Conservation (phyloP, 1,140 invertebrate species). For the Ruditapes philippinarum region DNA sequence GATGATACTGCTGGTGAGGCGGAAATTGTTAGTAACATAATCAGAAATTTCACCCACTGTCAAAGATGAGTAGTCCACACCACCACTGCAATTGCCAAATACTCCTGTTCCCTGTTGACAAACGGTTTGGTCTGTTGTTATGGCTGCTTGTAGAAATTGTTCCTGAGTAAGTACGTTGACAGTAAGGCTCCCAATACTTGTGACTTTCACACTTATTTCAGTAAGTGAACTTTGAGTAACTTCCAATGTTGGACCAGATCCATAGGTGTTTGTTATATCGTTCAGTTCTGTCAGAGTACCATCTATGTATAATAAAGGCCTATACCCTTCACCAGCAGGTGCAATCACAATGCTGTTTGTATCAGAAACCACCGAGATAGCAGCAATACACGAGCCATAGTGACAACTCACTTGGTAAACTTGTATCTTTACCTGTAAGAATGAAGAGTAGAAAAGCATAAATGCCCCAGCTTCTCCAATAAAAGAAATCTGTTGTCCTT, state of each 20-base stretch:
- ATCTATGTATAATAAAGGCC: constrained; percentile 60
- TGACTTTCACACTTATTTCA: constrained; percentile 45
- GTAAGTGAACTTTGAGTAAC: constrained; percentile 22
- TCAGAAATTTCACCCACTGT: constrained; percentile 22
- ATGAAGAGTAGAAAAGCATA: constrained; percentile 43
- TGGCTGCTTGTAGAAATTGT: constrained; percentile 45
- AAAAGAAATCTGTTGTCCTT: constrained; percentile 64
- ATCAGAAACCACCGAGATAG: constrained; percentile 40
- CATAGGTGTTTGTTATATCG: not conserved
- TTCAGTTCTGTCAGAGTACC: constrained; percentile 23
- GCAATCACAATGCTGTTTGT: constrained; percentile 49
- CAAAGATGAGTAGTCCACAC: constrained; percentile 29
- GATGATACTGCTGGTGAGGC: constrained; percentile 42
- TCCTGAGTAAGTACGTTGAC: constrained; percentile 34
- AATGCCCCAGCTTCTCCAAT: constrained; percentile 62
- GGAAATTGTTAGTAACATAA: constrained; percentile 48
- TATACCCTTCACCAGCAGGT: constrained; percentile 41
- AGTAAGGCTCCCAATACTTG: constrained; percentile 20
- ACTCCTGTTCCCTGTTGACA: constrained; percentile 65
- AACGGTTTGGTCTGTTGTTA: not conserved
- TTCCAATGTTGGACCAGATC: not conserved
- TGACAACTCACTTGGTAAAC: constrained; percentile 65
- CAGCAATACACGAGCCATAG: constrained; percentile 65
- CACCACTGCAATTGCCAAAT: constrained; percentile 63
- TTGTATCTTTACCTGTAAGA: constrained; percentile 62